Evolutionary conservation across 1,140 invertebrate species (phyloP).

Genomic region (Sinella curviseta): DNA sequence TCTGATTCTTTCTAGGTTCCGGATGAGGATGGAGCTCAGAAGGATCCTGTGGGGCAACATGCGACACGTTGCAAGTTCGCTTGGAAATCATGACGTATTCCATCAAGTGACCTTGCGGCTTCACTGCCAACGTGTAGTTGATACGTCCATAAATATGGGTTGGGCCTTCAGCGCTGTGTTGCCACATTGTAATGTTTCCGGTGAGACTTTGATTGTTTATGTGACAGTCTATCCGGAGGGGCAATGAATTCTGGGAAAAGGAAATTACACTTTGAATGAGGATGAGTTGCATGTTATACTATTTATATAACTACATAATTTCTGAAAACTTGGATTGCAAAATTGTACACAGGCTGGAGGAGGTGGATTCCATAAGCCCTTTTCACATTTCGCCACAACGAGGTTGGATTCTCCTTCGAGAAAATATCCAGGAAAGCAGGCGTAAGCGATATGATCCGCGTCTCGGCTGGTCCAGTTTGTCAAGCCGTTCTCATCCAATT

Average conservation of each 20-base stretch:
- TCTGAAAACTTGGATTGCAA: neutral
- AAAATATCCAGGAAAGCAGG: conserved; percentile 42
- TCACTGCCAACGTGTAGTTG: conserved; percentile 32
- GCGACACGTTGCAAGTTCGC: conserved; percentile 1
- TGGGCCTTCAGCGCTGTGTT: conserved; percentile 1
- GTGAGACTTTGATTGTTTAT: conserved; percentile 33
- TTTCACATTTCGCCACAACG: conserved; percentile 34
- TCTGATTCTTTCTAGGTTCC: neutral
- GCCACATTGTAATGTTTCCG: conserved; percentile 42
- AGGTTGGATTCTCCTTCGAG: conserved; percentile 29
- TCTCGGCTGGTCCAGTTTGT: conserved; percentile 35
- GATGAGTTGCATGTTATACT: no score
- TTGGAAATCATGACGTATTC: conserved; percentile 36
- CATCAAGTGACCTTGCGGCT: conserved; percentile 31
- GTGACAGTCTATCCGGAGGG: conserved; percentile 37
- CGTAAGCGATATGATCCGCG: conserved; percentile 31
- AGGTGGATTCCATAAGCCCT: conserved; percentile 35
- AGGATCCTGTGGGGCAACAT: neutral
- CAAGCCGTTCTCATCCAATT: conserved; percentile 37
- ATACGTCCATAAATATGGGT: conserved; percentile 37
- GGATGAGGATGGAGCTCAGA: neutral
- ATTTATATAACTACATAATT: neutral
- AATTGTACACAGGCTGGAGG: conserved; percentile 44
- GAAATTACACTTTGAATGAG: neutral
- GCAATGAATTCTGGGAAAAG: conserved; percentile 28